These are phyloP conservation scores for Semicossyphus pulcher DNA, from an alignment of 2,113 vertebrate species.

Conservation along the genomic window DNA sequence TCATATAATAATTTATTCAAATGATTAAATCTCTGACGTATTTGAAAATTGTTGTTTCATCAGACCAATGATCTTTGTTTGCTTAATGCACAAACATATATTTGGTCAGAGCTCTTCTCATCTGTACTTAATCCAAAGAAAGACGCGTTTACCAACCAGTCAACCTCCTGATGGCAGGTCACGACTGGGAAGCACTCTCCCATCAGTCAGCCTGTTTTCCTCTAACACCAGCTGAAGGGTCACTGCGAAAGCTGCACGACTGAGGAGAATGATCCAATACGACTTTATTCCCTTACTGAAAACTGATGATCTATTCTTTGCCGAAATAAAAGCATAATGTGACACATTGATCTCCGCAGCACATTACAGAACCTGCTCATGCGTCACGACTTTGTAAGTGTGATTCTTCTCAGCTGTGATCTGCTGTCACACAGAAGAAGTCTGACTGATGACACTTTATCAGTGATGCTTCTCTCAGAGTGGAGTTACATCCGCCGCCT, in stretches of 20 bases:
- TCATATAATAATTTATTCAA: too few species aligned
- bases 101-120: not conserved
- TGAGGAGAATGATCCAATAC: constrained; percentile 13
- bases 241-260: constrained; percentile 25
- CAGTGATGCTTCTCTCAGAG: constrained; percentile 57
- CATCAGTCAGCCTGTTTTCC: constrained; percentile 19
- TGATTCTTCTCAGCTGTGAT: constrained; percentile 67
- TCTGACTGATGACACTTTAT: constrained; percentile 76
- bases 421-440: constrained; percentile 46
- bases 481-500: constrained; percentile 58
- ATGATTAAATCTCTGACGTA: too few species aligned
- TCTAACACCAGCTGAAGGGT: constrained; percentile 34
- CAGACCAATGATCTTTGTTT: too few species aligned
- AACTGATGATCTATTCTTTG: constrained; percentile 20
- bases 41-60: too few species aligned
- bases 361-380: constrained; percentile 48
- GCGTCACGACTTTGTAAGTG: constrained; percentile 49
- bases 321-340: constrained; percentile 40
- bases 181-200: not conserved
- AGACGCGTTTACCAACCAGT: constrained; percentile 4
- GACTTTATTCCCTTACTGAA: constrained; percentile 21
- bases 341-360: constrained; percentile 34
- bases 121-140: not conserved
- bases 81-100: too few species aligned
- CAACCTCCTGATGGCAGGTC: not conserved